phyloP scores from a whole-genome alignment of 2,888 invertebrate genomes.

The Drosophila mercatorum region DNA sequence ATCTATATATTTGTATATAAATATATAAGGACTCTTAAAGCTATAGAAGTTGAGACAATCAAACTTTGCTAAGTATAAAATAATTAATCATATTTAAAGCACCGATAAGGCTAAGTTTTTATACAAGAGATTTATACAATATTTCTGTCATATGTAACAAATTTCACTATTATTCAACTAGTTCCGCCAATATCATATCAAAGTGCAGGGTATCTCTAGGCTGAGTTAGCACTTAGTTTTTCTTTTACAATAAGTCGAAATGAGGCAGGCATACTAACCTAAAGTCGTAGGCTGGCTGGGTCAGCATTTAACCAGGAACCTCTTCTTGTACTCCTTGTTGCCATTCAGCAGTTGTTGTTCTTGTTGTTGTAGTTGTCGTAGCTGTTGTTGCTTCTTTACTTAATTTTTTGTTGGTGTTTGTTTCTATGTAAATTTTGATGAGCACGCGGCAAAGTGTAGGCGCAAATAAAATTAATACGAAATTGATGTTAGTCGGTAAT shows the following conservation, averaged over 20 bases:
- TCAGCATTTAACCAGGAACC: constrained; percentile 75
- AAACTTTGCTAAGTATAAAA: too few relatives aligned
- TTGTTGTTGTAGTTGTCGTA: constrained; percentile 17
- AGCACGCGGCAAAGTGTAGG: constrained; percentile 64
- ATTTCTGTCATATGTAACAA: neutral
- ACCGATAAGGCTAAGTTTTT: too few relatives aligned
- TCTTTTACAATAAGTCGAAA: constrained; percentile 47
- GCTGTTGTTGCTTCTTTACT: constrained; percentile 17
- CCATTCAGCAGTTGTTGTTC: constrained; percentile 49
- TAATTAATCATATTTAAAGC: too few relatives aligned
- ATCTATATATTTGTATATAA: neutral
- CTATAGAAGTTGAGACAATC: too few relatives aligned
- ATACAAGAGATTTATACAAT: too few relatives aligned
- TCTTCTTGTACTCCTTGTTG: constrained; percentile 41
- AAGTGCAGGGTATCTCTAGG: constrained; percentile 19
- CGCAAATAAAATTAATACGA: constrained; percentile 78
- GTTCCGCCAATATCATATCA: neutral
- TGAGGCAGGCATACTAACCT: constrained; percentile 71
- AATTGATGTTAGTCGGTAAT: constrained; percentile 56
- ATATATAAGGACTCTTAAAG: too few relatives aligned
- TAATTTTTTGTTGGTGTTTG: constrained; percentile 46
- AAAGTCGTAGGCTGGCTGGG: constrained; percentile 70
- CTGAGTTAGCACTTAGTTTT: neutral
- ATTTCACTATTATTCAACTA: neutral
- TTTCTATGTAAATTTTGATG: constrained; percentile 79